Conservation (phyloP, 2,113 vertebrate species). For the Fulmarus glacialis region DNA sequence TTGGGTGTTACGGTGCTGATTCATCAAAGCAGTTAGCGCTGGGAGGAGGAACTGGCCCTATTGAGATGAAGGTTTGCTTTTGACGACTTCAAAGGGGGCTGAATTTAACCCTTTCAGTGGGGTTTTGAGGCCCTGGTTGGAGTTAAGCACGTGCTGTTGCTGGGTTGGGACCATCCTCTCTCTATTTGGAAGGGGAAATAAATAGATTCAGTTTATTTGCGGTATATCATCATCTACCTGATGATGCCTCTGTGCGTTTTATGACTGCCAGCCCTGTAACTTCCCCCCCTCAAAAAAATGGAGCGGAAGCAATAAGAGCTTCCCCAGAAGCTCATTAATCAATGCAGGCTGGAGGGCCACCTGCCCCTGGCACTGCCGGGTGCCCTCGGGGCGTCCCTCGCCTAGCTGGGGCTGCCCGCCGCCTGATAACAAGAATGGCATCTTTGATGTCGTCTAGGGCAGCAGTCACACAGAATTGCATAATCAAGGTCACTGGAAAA, state of each 20-base stretch:
- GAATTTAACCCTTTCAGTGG: not conserved
- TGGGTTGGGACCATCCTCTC: not conserved
- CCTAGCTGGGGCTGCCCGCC: not conserved
- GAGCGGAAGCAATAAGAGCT: not conserved
- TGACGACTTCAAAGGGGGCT: not conserved
- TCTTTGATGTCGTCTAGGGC: slow-evolving; percentile 46
- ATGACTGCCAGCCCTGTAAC: not conserved
- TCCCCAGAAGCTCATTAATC: not conserved
- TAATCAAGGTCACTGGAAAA: slow-evolving; percentile 71
- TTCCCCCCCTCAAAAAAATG: accelerated
- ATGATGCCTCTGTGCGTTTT: not conserved
- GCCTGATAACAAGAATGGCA: slow-evolving; percentile 20
- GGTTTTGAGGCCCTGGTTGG: not conserved
- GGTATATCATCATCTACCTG: not conserved
- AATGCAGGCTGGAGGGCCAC: not conserved
- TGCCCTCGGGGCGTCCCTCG: not conserved
- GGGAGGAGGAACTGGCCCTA: not conserved
- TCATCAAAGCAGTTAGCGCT: not conserved
- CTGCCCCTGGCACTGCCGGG: not conserved
- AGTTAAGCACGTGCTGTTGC: not conserved
- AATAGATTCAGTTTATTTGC: not conserved
- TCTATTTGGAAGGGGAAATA: not conserved
- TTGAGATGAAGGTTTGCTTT: not conserved
- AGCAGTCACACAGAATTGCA: slow-evolving; percentile 51
- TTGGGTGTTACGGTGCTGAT: not conserved